A percentile compares a stretch with the other conserved stretches of the same genome.
Evolutionary conservation across 2,113 vertebrate species (phyloP).

Genomic region (Axis porcinus): DNA sequence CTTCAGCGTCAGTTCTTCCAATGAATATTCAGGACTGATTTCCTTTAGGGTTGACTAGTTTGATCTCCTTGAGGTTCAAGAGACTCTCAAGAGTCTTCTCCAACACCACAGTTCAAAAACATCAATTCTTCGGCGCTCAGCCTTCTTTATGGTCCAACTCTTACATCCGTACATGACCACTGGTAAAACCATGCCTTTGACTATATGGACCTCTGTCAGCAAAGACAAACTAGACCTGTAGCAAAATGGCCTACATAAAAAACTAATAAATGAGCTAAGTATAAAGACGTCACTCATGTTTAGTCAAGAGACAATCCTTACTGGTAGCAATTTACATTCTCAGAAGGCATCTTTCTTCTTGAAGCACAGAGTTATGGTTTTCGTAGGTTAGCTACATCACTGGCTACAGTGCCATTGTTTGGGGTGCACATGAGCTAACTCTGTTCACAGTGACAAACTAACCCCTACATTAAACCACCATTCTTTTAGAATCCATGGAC

Average conservation of each 20-base stretch:
- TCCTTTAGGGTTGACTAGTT: neutral
- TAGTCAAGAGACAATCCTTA: neutral
- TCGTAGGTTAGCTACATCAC: neutral
- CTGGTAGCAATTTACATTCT: neutral
- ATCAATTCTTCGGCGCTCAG: neutral
- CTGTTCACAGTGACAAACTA: neutral
- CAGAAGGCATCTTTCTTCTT: neutral
- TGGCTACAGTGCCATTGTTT: neutral
- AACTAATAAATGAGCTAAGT: neutral
- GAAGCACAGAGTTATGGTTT: neutral
- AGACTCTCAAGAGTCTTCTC: neutral
- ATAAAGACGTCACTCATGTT: neutral
- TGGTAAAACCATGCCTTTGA: neutral
- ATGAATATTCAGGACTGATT: neutral
- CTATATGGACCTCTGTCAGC: neutral
- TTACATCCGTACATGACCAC: accelerated
- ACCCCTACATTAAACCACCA: neutral
- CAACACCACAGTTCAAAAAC: neutral
- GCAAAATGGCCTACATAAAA: neutral
- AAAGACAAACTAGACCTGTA: neutral
- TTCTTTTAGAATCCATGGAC: neutral
- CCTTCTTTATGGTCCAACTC: neutral
- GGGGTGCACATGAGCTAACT: neutral
- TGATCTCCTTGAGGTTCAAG: neutral
- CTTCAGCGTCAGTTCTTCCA: neutral